Base-by-base conservation (phyloP, 2,797 vertebrate genomes). In the Manis pentadactyla region DNA sequence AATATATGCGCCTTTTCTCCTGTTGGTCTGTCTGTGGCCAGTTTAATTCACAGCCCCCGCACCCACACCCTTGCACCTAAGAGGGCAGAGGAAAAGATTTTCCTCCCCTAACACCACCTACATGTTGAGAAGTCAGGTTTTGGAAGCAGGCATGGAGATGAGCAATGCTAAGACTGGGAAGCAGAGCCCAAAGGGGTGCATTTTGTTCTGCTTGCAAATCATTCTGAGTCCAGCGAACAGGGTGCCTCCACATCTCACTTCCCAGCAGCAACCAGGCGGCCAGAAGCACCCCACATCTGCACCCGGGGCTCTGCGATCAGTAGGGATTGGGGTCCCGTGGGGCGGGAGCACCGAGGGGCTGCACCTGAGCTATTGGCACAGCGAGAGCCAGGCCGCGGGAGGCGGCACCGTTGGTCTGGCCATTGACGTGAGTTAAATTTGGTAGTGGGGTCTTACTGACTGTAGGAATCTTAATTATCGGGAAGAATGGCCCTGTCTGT, bases 401-500 rank as follows among this genome's bases (percentile, higher is more conserved):
- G 79, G n/a, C 1, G 1, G 59, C 83, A 12, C 39, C 0, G 0
- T 17, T 1, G 57, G 42, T 37, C 8, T 0, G 42, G 14, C 79
- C 88, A 23, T 94, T 71, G 61, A 13, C 74, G 90, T 69, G 29
- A 55, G 90, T 82, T 82, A 93, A 39, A 64, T 82, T 86, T 87
- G 92, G 96, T 95, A 92, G 90, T 73, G 73, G 55, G 77, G 68
- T 79, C 92, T 94, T 86, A 94, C 73, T 92, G 95, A 69, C 87
- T 75, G 0, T 51, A 61, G 91, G 88, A 87, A 81, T 79, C 92
- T 94, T 95, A 97, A 96, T 97, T 96, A 96, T 55, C 46, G 79
- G 95, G 68, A 97, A 91, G 88, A 90, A 97, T 92, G 95, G 66
- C 94, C 94, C 94, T 93, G 97, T 69, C 96, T 96, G 71, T 96